Percentiles rank a stretch among this genome's conserved stretches.
Evolutionary conservation across 2,113 vertebrate species (phyloP).

Genomic region (Saimiri boliviensis): DNA sequence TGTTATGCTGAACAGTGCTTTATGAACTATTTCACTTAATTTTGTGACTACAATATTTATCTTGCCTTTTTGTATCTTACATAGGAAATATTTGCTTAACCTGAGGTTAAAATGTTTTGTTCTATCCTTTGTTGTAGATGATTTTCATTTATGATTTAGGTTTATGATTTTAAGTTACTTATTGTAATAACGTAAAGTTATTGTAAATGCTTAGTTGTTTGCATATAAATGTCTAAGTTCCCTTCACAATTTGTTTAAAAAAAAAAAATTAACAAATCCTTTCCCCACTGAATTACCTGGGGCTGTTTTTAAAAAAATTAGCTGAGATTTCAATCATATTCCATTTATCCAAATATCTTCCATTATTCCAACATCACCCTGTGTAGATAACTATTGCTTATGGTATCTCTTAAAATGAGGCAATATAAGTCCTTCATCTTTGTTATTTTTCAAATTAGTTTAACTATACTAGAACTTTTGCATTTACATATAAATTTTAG

Average conservation of each 20-base stretch:
- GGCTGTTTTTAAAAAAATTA: not conserved
- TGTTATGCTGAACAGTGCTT: not conserved
- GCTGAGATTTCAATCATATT: not conserved
- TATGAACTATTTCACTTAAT: not conserved
- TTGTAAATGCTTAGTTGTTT: not conserved
- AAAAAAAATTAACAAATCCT: not conserved
- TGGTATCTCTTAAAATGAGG: not conserved
- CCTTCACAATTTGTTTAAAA: not conserved
- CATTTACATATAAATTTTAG: not conserved
- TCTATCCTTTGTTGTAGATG: not conserved
- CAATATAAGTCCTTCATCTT: not conserved
- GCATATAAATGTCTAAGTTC: not conserved
- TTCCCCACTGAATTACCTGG: not conserved
- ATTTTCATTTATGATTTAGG: not conserved
- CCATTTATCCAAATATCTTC: not conserved
- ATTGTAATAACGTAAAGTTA: not conserved
- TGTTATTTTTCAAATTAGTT: not conserved
- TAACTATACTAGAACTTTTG: not conserved
- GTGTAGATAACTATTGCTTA: not conserved
- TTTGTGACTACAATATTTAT: not conserved
- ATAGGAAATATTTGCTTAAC: not conserved
- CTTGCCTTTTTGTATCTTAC: not conserved
- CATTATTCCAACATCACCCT: not conserved
- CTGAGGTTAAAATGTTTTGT: not conserved
- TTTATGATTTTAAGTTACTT: not conserved